These are phyloP conservation scores for Fopius arisanus DNA, from an alignment of 1,140 invertebrate species.

Conservation along the genomic window DNA sequence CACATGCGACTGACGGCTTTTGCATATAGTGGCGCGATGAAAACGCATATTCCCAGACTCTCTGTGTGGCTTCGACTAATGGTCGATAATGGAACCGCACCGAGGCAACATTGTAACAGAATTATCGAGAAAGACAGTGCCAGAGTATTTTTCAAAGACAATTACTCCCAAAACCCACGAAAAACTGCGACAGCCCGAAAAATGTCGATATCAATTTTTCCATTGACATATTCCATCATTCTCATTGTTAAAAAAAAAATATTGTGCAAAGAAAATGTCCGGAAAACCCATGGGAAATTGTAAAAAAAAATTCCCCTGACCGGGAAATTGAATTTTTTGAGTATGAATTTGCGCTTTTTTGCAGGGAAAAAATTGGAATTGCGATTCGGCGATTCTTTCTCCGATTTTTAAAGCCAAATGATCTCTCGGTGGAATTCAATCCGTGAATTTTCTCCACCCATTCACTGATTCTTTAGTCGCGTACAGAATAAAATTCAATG, in stretches of 20 bases:
- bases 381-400: too few species aligned
- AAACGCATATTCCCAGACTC: not conserved
- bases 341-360: too few species aligned
- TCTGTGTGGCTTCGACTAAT: constrained; percentile 38
- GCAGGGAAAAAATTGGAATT: too few species aligned
- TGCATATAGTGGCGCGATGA: not conserved
- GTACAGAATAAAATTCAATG: not conserved
- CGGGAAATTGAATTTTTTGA: too few species aligned
- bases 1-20: not conserved
- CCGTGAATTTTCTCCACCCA: not conserved
- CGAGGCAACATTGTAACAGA: constrained; percentile 39
- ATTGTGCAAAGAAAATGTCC: too few species aligned
- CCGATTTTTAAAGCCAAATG: too few species aligned
- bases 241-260: too few species aligned
- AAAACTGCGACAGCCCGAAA: too few species aligned
- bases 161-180: not conserved
- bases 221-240: too few species aligned
- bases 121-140: constrained; percentile 38
- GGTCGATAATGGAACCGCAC: constrained; percentile 51
- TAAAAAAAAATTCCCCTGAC: too few species aligned
- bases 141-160: not conserved
- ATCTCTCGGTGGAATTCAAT: not conserved
- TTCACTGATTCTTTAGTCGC: not conserved
- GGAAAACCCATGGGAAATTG: not conserved
- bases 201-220: too few species aligned